phyloP scores from a whole-genome alignment of 2,797 vertebrate species.

The Babyrousa celebensis region DNA sequence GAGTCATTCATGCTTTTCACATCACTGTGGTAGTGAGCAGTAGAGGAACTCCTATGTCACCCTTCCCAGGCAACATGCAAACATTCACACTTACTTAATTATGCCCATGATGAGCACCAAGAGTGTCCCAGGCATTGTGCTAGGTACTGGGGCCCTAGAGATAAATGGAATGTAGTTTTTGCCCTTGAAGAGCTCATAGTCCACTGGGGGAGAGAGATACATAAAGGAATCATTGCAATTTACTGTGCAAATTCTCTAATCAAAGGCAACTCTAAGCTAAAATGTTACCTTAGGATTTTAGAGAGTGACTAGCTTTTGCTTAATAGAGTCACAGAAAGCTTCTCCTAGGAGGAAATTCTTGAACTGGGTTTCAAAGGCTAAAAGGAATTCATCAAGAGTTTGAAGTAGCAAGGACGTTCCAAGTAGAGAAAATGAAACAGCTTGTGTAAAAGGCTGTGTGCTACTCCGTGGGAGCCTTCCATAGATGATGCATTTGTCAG shows the following conservation, averaged over 20 bases:
- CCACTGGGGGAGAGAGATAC: background rate
- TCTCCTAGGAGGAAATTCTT: background rate
- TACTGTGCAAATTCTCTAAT: conserved; percentile 8
- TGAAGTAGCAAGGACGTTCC: background rate
- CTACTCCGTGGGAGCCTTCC: background rate
- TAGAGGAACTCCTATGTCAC: background rate
- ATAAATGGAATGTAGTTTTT: background rate
- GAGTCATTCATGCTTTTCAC: background rate
- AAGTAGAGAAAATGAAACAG: background rate
- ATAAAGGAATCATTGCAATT: background rate
- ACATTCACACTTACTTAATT: background rate
- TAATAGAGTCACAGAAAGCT: background rate
- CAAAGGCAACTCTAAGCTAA: background rate
- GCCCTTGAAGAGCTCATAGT: background rate
- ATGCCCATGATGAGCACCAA: background rate
- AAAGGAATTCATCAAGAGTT: background rate
- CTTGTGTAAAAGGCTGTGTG: background rate
- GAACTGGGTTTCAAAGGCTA: conserved; percentile 14
- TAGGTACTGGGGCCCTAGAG: background rate
- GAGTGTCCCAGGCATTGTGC: background rate
- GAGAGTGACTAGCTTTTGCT: background rate
- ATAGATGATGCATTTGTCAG: background rate
- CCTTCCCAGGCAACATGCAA: background rate
- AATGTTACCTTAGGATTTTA: background rate
- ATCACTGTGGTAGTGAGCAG: background rate